Base-by-base conservation (phyloP, 1,140 invertebrate species). In the Thereuonema tuberculata region DNA sequence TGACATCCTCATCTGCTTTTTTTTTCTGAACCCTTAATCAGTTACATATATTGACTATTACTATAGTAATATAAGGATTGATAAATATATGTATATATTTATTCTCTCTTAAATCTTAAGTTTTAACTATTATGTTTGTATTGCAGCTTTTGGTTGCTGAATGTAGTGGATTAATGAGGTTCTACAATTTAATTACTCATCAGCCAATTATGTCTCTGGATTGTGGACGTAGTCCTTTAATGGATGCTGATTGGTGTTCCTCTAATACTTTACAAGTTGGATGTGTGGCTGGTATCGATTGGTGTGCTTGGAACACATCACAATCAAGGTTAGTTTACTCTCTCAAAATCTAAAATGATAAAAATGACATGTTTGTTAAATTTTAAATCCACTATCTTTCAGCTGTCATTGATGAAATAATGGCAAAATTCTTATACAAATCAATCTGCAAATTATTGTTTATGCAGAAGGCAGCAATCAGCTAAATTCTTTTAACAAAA, bases 191-290 rank as follows among this genome's bases (percentile, higher is more conserved):
- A 14, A 74, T 77, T 64, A 80, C 77, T 59, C 80, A 83, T 62
- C 80, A 81, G 64, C 81, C 84, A 14, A 80, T 87, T 48, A 76
- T 86, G 67, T 86, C 84, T 0, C 71, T 87, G 5, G 82, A 85
- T 66, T 77, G 82, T 52, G 77, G 78, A 14, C 77, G 78, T 60
- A 72, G 77, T 47, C 80, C 85, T 2, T 67, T 86, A 1, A 77
- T 78, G 66, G 75, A 78, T n/a, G 81, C 81, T 14, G 83, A 87
- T 72, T 89, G 85, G 86, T 76, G 79, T 21, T 72, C 76, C 5
- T 67, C 69, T 20, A 83, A 86, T 71, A 75, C 78, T 49, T 70
- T 84, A 21, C 58, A 66, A 24, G 77, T 87, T 20, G 80, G 57
- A 54, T 23, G 21, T 27, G 46, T 27, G 3, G 46, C 57, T 20